Conservation (phyloP, 2,888 invertebrate genomes). For the Ephialtes manifestator region DNA sequence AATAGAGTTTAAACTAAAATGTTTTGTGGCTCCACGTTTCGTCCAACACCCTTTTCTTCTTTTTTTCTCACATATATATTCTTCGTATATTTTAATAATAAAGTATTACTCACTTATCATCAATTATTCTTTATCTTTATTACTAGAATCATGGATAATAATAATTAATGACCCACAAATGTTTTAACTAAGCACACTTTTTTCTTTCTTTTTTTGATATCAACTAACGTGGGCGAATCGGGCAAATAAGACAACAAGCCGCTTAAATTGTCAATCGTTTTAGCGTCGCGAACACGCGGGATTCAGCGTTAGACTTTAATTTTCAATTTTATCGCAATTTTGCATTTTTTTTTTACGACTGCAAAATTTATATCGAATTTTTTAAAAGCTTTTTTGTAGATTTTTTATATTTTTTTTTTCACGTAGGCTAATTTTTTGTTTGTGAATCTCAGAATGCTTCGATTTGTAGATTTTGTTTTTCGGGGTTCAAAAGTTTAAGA, state of each 20-base stretch:
- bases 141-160: constrained; percentile 60
- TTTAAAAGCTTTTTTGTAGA: not conserved
- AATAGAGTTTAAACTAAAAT: constrained; percentile 80
- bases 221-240: constrained; percentile 73
- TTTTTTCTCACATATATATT: constrained; percentile 68
- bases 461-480: not conserved
- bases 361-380: no score
- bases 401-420: not conserved
- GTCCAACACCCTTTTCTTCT: constrained; percentile 22
- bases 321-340: constrained; percentile 3
- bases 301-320: constrained; percentile 67
- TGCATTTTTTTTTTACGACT: not conserved
- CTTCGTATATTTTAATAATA: constrained; percentile 75
- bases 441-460: not conserved
- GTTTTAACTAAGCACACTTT: constrained; percentile 76
- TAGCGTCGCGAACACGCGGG: constrained; percentile 70
- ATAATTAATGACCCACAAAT: constrained; percentile 75
- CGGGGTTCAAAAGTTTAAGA: not conserved
- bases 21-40: constrained; percentile 72
- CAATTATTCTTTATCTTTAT: constrained; percentile 62
- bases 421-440: not conserved
- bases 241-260: constrained; percentile 77
- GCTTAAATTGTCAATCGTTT: constrained; percentile 67
- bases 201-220: constrained; percentile 67
- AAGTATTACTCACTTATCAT: constrained; percentile 81